Evolutionary conservation across 1,140 invertebrate species (phyloP), one percentile per base, ranked within the genome.

Genomic region (Meteorus sp.): DNA sequence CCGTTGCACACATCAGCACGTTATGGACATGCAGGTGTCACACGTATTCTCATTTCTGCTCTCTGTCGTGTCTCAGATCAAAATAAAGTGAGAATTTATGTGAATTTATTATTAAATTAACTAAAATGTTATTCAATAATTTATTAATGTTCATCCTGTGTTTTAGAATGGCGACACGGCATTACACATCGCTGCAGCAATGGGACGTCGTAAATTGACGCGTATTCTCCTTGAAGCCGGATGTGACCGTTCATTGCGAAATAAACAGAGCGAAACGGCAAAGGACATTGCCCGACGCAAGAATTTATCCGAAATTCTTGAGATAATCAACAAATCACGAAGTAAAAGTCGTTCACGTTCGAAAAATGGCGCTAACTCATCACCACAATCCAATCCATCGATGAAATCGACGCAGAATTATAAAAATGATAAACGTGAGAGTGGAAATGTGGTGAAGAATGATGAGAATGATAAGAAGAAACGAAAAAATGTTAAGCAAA

Each of bases 11-110:
- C 96, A 3, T 92, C 94, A 5, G 93, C 94, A 0, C 85, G 97
- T 9, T 97, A 92, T 70, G 96, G 96, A 0, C 95, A 98, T 78
- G 96, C 95, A 0, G 97, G 97, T 13, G 96, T 98, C 25, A 92
- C 92, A 0, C 82, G 95, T 22, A 98, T 98, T 60, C 84, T 98
- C 7, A 90, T 98, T 56, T 96, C 93, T 44, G 95, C 93, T 2
- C 81, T 90, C 48, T 93, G 91, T 71, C 85, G 88, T 62, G 88
- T 95, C 20, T 92, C 91, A 47, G 90, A 93, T 74, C 91, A 94
- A 65, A 98, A 98, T 75, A 95, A 97, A 79, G 88, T 39, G 11
- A 11, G 29, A 7, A 33, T 33, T 33, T 90, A 73, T 74, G 66
- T 63, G 39, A 1, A 45, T 25, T 11, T 55, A 31, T 47, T 19